phyloP scores from a whole-genome alignment of 2,113 vertebrate genomes.

The Plectropomus leopardus region DNA sequence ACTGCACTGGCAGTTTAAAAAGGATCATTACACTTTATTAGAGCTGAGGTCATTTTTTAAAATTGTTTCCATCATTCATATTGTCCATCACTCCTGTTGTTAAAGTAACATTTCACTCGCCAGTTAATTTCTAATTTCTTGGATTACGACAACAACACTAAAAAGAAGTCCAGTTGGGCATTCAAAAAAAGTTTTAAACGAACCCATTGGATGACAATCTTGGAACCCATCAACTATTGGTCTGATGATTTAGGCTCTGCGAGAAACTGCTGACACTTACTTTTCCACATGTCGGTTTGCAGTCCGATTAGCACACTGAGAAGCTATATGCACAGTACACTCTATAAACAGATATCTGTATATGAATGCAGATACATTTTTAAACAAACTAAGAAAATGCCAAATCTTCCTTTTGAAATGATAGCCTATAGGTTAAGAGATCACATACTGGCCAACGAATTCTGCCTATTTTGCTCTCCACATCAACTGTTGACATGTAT shows the following conservation, averaged over 20 bases:
- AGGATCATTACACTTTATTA: not conserved
- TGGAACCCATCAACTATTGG: too few relatives aligned
- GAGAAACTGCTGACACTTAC: too few relatives aligned
- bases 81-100: not conserved
- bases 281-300: too few relatives aligned
- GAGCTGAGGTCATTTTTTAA: not conserved
- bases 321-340: too few relatives aligned
- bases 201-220: not conserved
- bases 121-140: not conserved
- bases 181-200: not conserved
- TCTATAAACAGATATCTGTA: too few relatives aligned
- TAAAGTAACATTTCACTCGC: not conserved
- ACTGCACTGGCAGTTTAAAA: not conserved
- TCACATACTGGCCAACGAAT: too few relatives aligned
- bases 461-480: not conserved
- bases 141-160: not conserved
- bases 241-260: too few relatives aligned
- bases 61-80: not conserved
- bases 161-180: not conserved
- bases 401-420: too few relatives aligned
- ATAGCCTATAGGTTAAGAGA: too few relatives aligned
- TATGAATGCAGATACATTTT: too few relatives aligned
- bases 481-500: not conserved
- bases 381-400: too few relatives aligned
- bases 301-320: too few relatives aligned